Percentiles rank a stretch among this genome's conserved stretches.
Evolutionary conservation across 2,797 vertebrate species (phyloP).

Genomic region (Meda fulgida): DNA sequence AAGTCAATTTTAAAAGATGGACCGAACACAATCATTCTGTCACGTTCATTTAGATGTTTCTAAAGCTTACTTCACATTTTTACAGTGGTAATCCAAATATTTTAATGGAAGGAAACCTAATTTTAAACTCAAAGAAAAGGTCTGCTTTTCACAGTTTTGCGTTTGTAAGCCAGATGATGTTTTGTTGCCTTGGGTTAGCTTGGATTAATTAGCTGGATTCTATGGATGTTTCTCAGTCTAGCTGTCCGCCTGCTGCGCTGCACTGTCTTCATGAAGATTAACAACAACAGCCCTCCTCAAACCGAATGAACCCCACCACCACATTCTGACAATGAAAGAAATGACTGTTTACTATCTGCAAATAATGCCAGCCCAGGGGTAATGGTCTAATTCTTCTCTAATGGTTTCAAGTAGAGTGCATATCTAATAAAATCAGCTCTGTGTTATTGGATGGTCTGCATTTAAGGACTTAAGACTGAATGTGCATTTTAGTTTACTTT

Average conservation of each 20-base stretch:
- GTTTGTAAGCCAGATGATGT: constrained; percentile 5
- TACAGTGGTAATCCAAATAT: neutral
- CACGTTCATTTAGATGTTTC: neutral
- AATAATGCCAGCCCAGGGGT: neutral
- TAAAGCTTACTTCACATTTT: neutral
- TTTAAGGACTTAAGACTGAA: neutral
- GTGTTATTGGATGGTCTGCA: neutral
- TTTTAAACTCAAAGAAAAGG: constrained; percentile 1
- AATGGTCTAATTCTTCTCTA: constrained; percentile 8
- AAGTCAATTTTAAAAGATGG: neutral
- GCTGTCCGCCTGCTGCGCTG: constrained; percentile 7
- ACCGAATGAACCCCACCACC: neutral
- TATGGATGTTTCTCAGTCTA: neutral
- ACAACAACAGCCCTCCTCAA: constrained; percentile 13
- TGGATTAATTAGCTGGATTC: constrained; percentile 24
- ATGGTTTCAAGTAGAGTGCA: neutral
- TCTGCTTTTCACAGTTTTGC: constrained; percentile 29
- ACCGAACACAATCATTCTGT: neutral
- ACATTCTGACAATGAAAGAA: constrained; percentile 14
- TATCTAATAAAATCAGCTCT: constrained; percentile 18
- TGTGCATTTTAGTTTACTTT: neutral
- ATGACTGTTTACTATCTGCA: constrained; percentile 21
- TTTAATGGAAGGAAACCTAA: neutral
- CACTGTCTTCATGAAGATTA: constrained; percentile 1
- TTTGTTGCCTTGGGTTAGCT: constrained; percentile 7